Base-by-base conservation (phyloP, 2,888 invertebrate species). In the Ophion costatus region DNA sequence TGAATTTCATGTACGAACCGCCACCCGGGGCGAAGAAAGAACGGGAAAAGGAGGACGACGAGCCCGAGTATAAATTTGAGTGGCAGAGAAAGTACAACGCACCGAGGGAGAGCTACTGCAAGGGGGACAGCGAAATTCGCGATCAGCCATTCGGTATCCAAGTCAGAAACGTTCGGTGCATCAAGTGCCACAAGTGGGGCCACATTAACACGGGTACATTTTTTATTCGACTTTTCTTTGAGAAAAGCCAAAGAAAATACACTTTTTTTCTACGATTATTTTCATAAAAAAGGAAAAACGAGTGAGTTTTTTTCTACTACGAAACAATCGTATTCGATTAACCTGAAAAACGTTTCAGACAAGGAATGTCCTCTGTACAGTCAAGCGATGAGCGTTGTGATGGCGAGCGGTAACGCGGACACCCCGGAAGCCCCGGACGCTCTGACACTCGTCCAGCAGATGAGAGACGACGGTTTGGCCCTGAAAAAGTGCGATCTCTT, bases 41-140 rank as follows among this genome's bases (percentile, higher is more conserved):
- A 93, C 95, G 98, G 75, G 98, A 98, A 93, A 96, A 97, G 86
- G 98, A 98, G 93, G 98, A 98, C 90, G 97, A 98, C 92, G 99
- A 99, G 92, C 98, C 98, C 0, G 99, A 99, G 91, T 99, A 98
- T 91, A 99, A 99, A 94, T 99, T 99, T 94, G 99, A 99, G 93
- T 99, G 99, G 99, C 99, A 99, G 94, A 95, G 99, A 67, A 99
- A 99, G 93, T 99, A 98, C 91, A 99, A 99, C 95, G 99, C 99
- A 6, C 99, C 99, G 0, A 95, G 99, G 93, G 99, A 99, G 94
- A 98, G 98, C 90, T 99, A 98, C 93, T 99, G 99, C 91, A 99
- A 99, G 94, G 98, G 98, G 22, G 98, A 99, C 93, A 98, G 98
- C 87, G 98, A 98, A 94, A 99, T 99, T 90, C 95, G 98, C 83